Evolutionary conservation across 2,113 vertebrate genomes (phyloP), one percentile per base, ranked within the genome.

Genomic region (Scalopus aquaticus): DNA sequence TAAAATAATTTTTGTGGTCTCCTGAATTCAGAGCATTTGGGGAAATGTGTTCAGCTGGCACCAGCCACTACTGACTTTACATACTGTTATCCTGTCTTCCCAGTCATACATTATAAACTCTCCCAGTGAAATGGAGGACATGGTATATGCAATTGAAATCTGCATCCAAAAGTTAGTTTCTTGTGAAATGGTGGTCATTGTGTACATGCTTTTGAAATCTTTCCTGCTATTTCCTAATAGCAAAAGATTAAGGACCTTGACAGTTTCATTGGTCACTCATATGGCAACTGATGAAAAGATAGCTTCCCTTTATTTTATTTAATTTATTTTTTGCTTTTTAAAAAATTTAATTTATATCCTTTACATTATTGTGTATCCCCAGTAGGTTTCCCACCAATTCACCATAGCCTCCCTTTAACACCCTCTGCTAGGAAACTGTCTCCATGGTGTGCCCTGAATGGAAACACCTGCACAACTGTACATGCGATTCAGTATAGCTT

Each of bases 181-280:
- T 30, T 92, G 32, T 90, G 39, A 92, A 83, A 70, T 81, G 32
- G 10, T 44, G 9, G 7, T 6, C 42, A 73, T 46, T 80, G 2
- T 79, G 6, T n/a, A 89, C 6, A 30, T 24, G 17, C 56, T 82
- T 60, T 39, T 9, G 24, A 88, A 84, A 73, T 81, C 3, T 73
- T 95, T 80, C 19, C 64, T 94, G 10, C 51, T 89, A 12, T 69
- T 70, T 89, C 51, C 86, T 64, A 78, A 37, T 30, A 87, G 54
- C 30, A 58, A 80, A 64, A 10, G 37, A 20, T 2, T 22, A 65
- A 72, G 72, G 44, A 74, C 65, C 13, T 83, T 77, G 28, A 28
- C 9, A 92, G 42, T 4, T 49, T 89, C n/a, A 26, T 32, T 65
- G 44, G 19, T 26, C 72, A n/a, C 15, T 37, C 46, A 24, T 60